Base-by-base conservation (phyloP, 2,888 invertebrate species). In the Sminthurides aquaticus region DNA sequence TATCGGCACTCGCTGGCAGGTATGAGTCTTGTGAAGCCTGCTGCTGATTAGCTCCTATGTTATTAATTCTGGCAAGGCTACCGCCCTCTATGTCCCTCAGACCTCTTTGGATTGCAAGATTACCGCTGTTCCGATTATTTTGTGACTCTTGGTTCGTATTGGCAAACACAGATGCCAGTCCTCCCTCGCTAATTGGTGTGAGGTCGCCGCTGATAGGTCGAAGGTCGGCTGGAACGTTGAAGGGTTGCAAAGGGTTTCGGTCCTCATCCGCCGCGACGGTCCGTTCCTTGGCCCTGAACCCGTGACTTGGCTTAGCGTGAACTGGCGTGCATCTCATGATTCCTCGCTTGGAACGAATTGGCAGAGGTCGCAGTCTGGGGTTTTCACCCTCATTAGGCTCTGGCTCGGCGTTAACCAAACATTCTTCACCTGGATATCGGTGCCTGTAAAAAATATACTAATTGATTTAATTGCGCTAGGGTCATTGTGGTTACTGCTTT, bases 341-440 rank as follows among this genome's bases (percentile, higher is more conserved):
- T 15, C 52, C 52, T 20, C 52, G 8, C 52, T 52, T 52, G 20
- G 52, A 20, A 15, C 52, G 5, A 5, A 52, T 20, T 5, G 52
- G 52, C 18, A 52, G 20, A 20, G 52, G 52, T 15, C 52, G 52
- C 11, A 52, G 52, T 52, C 52, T 52, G 5, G 52, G 52, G 52
- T 52, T 52, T 52, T 22, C 5, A 22, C 52, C 52, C 20, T 52
- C 52, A 20, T 52, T 52, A 5, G 52, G 52, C 22, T 52, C 52
- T 18, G 52, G 52, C 52, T 52, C 52, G 8, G 52, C 5, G 5
- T 52, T 20, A 22, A 52, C 5, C 20, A 15, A 8, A 20, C 52
- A 52, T 8, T 52, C 52, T 15, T 52, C 52, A 5, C 52, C 52
- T 8, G 8, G 8, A 18, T 11, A 43, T 11, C 11, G 8, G 18